phyloP scores from a whole-genome alignment of 2,888 invertebrate genomes.

The Marasmarcha lunaedactyla region DNA sequence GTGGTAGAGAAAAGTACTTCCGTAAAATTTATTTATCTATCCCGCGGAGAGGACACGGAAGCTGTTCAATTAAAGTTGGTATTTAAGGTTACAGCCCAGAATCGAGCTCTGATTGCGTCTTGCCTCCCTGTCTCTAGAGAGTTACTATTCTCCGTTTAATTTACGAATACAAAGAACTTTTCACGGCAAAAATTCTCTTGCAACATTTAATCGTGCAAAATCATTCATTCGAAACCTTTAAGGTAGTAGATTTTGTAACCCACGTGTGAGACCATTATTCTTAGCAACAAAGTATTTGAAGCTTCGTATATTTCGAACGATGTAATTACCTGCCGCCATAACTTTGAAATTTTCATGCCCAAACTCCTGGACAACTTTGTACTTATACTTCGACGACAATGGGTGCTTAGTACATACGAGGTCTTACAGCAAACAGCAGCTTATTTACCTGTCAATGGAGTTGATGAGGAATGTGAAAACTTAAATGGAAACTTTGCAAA shows the following conservation, averaged over 20 bases:
- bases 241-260: not conserved
- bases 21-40: slow-evolving; percentile 57
- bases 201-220: slow-evolving; percentile 28
- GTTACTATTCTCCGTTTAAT: slow-evolving; percentile 57
- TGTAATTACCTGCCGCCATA: slow-evolving; percentile 1
- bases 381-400: not conserved
- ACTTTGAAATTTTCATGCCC: not conserved
- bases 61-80: slow-evolving; percentile 68
- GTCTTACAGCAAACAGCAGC: too few relatives aligned
- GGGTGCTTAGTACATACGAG: too few relatives aligned
- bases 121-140: slow-evolving; percentile 37
- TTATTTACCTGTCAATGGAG: too few relatives aligned
- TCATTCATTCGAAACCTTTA: slow-evolving; percentile 14
- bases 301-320: slow-evolving; percentile 1
- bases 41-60: slow-evolving; percentile 47
- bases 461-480: too few relatives aligned
- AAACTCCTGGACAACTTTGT: not conserved
- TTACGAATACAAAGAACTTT: slow-evolving; percentile 64
- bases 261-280: slow-evolving; percentile 1
- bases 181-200: slow-evolving; percentile 26
- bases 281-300: slow-evolving; percentile 1
- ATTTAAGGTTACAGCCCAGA: slow-evolving; percentile 63
- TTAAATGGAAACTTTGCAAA: too few relatives aligned
- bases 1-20: slow-evolving; percentile 47
- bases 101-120: slow-evolving; percentile 59